These are phyloP conservation scores for Phlogophora meticulosa DNA, from an alignment of 2,888 invertebrate species.

Conservation along the genomic window DNA sequence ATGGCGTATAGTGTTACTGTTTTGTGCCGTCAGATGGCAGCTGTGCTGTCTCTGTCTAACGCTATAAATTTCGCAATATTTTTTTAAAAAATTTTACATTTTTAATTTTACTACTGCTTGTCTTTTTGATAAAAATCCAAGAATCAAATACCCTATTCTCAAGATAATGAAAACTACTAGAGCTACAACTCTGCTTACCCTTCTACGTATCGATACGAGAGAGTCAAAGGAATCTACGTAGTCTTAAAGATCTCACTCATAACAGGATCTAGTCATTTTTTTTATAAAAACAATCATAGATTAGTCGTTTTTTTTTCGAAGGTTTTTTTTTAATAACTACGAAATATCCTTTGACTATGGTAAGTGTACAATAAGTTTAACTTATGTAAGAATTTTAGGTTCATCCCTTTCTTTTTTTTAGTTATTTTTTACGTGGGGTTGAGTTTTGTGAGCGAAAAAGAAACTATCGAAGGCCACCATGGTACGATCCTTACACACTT, in stretches of 20 bases:
- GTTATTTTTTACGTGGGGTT: slow-evolving; percentile 25
- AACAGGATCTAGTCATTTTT: slow-evolving; percentile 76
- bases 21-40: too few relatives aligned
- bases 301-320: slow-evolving; percentile 59
- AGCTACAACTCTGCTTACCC: slow-evolving; percentile 25
- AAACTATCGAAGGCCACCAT: too few relatives aligned
- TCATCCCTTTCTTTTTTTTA: slow-evolving; percentile 26
- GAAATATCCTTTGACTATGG: slow-evolving; percentile 61
- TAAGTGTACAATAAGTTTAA: slow-evolving; percentile 60
- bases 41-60: too few relatives aligned
- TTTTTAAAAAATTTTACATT: too few relatives aligned
- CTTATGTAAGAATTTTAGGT: slow-evolving; percentile 52
- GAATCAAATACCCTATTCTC: too few relatives aligned
- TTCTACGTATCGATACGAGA: slow-evolving; percentile 1
- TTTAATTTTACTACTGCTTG: too few relatives aligned
- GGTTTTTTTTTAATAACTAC: slow-evolving; percentile 61
- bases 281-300: slow-evolving; percentile 67
- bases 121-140: too few relatives aligned
- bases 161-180: too few relatives aligned
- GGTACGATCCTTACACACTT: too few relatives aligned
- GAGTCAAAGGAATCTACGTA: slow-evolving; percentile 60
- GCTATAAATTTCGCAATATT: too few relatives aligned
- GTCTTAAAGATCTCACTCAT: slow-evolving; percentile 70
- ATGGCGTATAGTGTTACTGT: too few relatives aligned
- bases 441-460: slow-evolving; percentile 36